Evolutionary conservation across 2,797 vertebrate genomes (phyloP).

Genomic region (Sebastes matsubarae): DNA sequence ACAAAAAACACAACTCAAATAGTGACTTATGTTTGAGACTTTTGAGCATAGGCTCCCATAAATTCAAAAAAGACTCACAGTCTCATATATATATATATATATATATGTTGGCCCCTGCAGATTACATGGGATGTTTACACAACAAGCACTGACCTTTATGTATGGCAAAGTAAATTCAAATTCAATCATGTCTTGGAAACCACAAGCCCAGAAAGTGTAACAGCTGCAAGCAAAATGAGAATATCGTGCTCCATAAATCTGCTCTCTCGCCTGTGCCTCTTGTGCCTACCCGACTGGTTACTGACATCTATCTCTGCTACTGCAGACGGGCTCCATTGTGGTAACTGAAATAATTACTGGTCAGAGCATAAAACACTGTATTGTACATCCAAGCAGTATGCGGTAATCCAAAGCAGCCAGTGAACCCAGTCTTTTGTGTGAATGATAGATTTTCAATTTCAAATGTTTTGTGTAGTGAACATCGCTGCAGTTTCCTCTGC

Average conservation of each 20-base stretch:
- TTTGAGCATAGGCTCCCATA: neutral
- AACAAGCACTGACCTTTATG: slow-evolving; percentile 47
- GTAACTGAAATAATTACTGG: slow-evolving; percentile 44
- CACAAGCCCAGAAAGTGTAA: slow-evolving; percentile 47
- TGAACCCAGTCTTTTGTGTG: slow-evolving; percentile 4
- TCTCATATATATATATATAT: neutral
- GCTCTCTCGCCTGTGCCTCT: slow-evolving; percentile 6
- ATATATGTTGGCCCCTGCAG: neutral
- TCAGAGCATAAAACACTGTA: slow-evolving; percentile 18
- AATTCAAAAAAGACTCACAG: neutral
- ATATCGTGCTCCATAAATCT: slow-evolving; percentile 44
- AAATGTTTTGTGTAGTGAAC: slow-evolving; percentile 4
- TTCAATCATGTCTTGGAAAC: slow-evolving; percentile 61
- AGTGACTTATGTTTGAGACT: neutral
- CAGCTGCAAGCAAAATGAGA: slow-evolving; percentile 48
- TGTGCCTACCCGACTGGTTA: slow-evolving; percentile 14
- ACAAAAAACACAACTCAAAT: neutral
- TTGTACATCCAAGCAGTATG: slow-evolving; percentile 16
- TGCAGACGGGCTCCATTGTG: slow-evolving; percentile 9
- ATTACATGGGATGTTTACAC: slow-evolving; percentile 17
- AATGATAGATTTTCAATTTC: slow-evolving; percentile 28
- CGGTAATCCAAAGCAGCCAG: slow-evolving; percentile 16
- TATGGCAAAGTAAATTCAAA: slow-evolving; percentile 35
- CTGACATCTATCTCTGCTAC: slow-evolving; percentile 41
- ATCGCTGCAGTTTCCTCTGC: slow-evolving; percentile 25